Percentiles rank a stretch among this genome's conserved stretches.
These are phyloP conservation scores for Sussaba pulchella DNA, from an alignment of 2,888 invertebrate genomes.

Conservation along the genomic window DNA sequence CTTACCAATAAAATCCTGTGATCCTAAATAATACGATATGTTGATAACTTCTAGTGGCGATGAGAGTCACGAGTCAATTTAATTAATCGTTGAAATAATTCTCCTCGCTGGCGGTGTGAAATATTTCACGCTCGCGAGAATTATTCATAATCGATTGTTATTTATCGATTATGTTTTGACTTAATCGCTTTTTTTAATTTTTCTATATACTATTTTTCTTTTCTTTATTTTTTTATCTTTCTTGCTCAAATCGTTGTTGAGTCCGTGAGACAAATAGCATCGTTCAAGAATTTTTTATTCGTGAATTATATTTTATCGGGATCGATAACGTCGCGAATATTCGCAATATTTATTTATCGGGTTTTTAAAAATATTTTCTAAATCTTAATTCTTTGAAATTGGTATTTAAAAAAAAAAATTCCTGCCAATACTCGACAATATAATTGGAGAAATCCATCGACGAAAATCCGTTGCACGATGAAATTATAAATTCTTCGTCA, in stretches of 20 bases:
- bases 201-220: too few relatives aligned
- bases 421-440: too few relatives aligned
- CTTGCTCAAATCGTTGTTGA: too few relatives aligned
- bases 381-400: too few relatives aligned
- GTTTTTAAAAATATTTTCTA: neutral
- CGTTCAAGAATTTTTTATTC: neutral
- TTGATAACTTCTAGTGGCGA: neutral
- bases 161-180: too few relatives aligned
- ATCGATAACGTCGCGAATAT: slow-evolving; percentile 18
- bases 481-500: neutral
- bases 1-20: slow-evolving; percentile 62
- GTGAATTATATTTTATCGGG: neutral
- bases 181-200: too few relatives aligned
- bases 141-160: neutral
- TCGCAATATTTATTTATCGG: slow-evolving; percentile 39
- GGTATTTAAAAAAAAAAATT: too few relatives aligned
- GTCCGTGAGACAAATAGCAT: slow-evolving; percentile 7
- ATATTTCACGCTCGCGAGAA: slow-evolving; percentile 1
- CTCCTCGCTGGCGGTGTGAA: too few relatives aligned
- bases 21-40: slow-evolving; percentile 51
- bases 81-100: slow-evolving; percentile 13
- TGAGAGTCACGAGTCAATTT: slow-evolving; percentile 41
- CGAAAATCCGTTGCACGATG: slow-evolving; percentile 62
- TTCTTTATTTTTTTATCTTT: too few relatives aligned
- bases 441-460: too few relatives aligned